Evolutionary conservation across 2,888 invertebrate species (phyloP).

Genomic region (Andrena fulva): DNA sequence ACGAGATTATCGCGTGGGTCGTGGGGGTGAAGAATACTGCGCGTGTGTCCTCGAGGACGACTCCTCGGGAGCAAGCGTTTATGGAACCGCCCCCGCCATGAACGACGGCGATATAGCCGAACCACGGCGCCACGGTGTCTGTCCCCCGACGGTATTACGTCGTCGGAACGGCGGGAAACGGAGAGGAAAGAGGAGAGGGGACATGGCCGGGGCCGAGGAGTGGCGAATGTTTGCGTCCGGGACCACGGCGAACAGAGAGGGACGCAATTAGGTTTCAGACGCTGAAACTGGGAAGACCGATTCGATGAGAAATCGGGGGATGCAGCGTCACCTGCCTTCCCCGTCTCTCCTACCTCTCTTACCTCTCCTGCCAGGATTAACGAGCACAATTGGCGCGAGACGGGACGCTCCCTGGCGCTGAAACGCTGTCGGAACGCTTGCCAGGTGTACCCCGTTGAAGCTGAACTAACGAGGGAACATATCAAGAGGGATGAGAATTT

Average conservation of each 20-base stretch:
- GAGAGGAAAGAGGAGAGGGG: neutral
- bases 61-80: conserved; percentile 46
- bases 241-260: neutral
- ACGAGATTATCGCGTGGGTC: conserved; percentile 55
- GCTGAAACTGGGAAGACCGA: conserved; percentile 48
- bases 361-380: conserved; percentile 29
- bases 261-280: conserved; percentile 45
- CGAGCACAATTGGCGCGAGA: conserved; percentile 32
- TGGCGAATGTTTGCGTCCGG: conserved; percentile 46
- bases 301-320: conserved; percentile 51
- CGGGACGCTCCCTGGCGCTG: neutral
- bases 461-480: neutral
- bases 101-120: conserved; percentile 5
- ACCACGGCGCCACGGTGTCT: conserved; percentile 76
- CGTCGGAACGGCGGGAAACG: conserved; percentile 12
- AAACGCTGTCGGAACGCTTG: conserved; percentile 12
- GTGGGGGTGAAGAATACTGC: conserved; percentile 50
- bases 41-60: conserved; percentile 49
- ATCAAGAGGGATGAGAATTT: no score
- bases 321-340: conserved; percentile 37
- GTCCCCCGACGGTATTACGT: conserved; percentile 59
- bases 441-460: conserved; percentile 1
- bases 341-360: neutral
- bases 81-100: conserved; percentile 28
- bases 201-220: neutral